Base-by-base conservation (phyloP, 2,113 vertebrate species). In the Daphoenositta chrysoptera region DNA sequence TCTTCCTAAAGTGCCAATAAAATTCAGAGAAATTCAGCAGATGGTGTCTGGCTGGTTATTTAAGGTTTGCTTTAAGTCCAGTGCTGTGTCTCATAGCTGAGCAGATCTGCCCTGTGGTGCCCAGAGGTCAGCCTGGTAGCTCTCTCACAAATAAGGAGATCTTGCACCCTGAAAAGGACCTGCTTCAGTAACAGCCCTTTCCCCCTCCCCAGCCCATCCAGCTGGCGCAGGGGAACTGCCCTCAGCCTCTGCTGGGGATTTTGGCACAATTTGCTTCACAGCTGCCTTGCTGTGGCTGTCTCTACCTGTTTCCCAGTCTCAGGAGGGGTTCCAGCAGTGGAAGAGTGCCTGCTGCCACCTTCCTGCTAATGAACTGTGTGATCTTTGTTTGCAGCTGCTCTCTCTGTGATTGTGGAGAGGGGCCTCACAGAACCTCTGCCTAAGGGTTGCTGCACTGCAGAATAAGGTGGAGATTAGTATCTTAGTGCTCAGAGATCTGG, bases 1-100 rank as follows among this genome's bases (percentile, higher is more conserved):
- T 95, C 95, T 97, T 97, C 94, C 89, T 98, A 89, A 98, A 97
- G 96, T 98, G 97, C 98, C 98, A 98, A 98, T 98, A 98, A 98
- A 98, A 88, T 97, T 97, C 95, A 97, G 94, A 96, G 80, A 96
- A 95, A 97, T 90, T 90, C 93, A 96, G 89, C 64, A 63, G 61
- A 42, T 89, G 72, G 76, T 86, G 92, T 97, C 94, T 95, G 94
- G 16, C 77, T 97, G 86, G 72, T 96, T 93, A 53, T 56, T 97
- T 45, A 21, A 70, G 65, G 16, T 66, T 83, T 94, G 14, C 56
- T 91, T 27, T 13, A 33, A 60, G 39, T 27, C 30, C 44, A 6
- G 27, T 56, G 47, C 45, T 64, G 30, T 45, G 33, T 50, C 45
- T 87, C 2, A 0, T 1, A 35, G 61, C 58, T 63, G 14, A 56